Conservation (phyloP, 1,140 invertebrate species). For the Caenorhabditis remanei region DNA sequence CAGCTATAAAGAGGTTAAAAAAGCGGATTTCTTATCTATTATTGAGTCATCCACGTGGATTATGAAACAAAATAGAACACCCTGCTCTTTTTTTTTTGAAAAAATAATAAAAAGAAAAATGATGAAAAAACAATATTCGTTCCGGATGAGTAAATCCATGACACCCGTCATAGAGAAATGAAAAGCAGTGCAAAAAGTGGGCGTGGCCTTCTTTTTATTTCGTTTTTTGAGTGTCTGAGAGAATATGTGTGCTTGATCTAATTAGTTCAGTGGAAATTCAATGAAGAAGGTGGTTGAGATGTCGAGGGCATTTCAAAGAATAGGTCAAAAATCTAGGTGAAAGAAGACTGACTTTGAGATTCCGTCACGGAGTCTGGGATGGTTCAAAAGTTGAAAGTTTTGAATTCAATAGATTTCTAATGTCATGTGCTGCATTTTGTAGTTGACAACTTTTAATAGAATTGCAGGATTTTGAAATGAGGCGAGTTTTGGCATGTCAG, state of each 20-base stretch:
- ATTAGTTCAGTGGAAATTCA: not conserved
- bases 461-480: no score
- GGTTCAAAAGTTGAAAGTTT: no score
- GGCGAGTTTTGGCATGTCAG: no score
- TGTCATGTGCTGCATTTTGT: no score
- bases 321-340: no score
- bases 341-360: no score
- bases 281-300: not conserved
- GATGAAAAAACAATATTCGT: not conserved
- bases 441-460: no score
- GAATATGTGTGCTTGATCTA: not conserved
- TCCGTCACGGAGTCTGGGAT: no score
- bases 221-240: not conserved
- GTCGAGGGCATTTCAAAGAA: no score
- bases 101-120: not conserved
- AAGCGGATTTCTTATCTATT: not conserved
- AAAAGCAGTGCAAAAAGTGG: conserved; percentile 1
- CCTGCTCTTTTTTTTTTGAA: not conserved
- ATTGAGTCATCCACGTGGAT: conserved; percentile 1
- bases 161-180: not conserved
- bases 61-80: not conserved
- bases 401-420: no score
- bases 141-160: conserved; percentile 13
- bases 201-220: not conserved
- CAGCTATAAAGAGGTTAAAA: not conserved